Evolutionary conservation across 2,797 vertebrate genomes (phyloP).

Genomic region (Falco rusticolus): DNA sequence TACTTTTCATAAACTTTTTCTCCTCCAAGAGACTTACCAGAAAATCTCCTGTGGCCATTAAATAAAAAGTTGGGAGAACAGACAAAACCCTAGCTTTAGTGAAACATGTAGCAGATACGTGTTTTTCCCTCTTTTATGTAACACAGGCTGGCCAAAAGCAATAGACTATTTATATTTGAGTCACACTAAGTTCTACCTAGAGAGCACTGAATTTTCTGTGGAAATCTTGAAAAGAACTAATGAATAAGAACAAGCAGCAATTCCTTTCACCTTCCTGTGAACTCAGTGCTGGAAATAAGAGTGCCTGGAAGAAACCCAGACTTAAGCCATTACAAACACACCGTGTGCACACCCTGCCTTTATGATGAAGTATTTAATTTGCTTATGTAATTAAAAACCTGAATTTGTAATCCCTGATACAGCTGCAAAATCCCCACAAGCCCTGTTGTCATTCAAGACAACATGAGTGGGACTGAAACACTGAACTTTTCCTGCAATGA

Average conservation of each 20-base stretch:
- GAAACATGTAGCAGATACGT: neutral
- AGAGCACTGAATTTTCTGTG: neutral
- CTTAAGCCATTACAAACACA: neutral
- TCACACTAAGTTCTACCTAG: neutral
- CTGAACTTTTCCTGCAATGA: neutral
- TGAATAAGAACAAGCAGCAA: neutral
- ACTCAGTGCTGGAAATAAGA: neutral
- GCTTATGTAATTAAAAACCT: conserved; percentile 16
- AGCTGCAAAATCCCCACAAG: neutral
- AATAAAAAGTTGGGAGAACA: neutral
- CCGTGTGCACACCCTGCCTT: neutral
- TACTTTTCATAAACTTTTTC: neutral
- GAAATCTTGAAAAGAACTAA: neutral
- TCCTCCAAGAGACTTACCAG: neutral
- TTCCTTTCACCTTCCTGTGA: neutral
- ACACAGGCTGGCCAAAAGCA: neutral
- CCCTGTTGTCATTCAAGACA: neutral
- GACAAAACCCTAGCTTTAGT: neutral
- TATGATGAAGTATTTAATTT: neutral
- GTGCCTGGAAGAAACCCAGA: neutral
- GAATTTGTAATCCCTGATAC: neutral
- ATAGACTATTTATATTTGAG: neutral
- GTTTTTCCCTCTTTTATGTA: neutral
- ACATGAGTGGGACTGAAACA: neutral
- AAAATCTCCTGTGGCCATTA: neutral